Base-by-base conservation (phyloP, 2,113 vertebrate species). In the Pteronura brasiliensis region DNA sequence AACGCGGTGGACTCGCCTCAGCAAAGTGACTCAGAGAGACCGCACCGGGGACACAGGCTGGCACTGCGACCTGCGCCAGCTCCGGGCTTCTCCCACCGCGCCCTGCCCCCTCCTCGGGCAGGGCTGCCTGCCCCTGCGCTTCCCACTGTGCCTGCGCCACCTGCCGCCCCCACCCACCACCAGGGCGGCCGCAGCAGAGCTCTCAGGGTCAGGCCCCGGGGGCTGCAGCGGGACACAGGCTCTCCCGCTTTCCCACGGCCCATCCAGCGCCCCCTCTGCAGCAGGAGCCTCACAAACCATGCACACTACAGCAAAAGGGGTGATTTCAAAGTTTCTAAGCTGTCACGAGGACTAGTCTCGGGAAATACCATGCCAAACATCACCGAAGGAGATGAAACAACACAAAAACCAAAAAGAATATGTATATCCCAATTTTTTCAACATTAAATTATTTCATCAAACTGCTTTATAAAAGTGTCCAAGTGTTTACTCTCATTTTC, bases 171-270 rank as follows among this genome's bases (percentile, higher is more conserved):
- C 57, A 6, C 55, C 55, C 55, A 6, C 57, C 21, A 7, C 59
- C 59, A 1, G 23, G 3, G 71, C 21, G 0, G 34, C 31, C n/a
- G 1, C 29, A 39, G n/a, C 31, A 67, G 0, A 69, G 17, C 31
- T 52, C 36, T 25, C n/a, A 23, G 15, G 36, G 59, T 11, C 7
- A 8, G 21, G 29, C 11, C 57, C 42, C 3, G 7, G 39, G 49
- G 4, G 27, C 31, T 29, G 20, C 27, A n/a, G 6, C 25, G 11
- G 11, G 44, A 55, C 69, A 47, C 61, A 29, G 10, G n/a, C 4
- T 47, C 76, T 61, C 36, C 67, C 25, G 52, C 71, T 31, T 65
- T 14, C 52, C 18, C 15, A 69, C 18, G 0, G 15, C 52, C 52
- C 55, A 8, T 57, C 6, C 9, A 31, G 23, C 15, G 7, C 55